Percentiles rank a stretch among this genome's conserved stretches.
These are phyloP conservation scores for Terrapene triunguis DNA, from an alignment of 2,113 vertebrate genomes.

Conservation along the genomic window DNA sequence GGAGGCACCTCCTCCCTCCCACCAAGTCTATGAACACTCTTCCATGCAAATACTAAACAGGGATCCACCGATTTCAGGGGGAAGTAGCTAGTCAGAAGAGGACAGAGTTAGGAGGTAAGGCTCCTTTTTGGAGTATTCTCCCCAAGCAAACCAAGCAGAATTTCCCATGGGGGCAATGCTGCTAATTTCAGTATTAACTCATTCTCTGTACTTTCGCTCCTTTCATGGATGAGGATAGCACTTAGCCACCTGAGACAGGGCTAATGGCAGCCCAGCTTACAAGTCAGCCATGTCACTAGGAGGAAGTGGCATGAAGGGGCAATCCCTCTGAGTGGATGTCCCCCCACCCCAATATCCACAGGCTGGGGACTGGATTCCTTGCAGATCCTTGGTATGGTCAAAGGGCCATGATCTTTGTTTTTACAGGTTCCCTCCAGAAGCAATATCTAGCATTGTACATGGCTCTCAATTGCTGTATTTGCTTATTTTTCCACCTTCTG, in stretches of 20 bases:
- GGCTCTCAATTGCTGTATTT: background rate
- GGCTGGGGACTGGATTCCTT: background rate
- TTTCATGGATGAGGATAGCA: background rate
- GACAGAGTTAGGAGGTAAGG: background rate
- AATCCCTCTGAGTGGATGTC: background rate
- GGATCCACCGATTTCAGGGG: background rate
- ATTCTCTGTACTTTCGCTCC: background rate
- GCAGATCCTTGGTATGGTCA: background rate
- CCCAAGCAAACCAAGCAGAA: background rate
- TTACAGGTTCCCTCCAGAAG: too few relatives aligned
- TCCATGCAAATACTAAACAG: background rate
- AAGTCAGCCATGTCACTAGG: background rate
- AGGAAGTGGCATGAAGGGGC: background rate
- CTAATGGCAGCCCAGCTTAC: background rate
- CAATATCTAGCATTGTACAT: too few relatives aligned
- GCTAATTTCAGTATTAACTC: background rate
- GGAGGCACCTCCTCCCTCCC: background rate
- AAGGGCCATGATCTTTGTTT: too few relatives aligned
- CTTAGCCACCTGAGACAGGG: too few relatives aligned
- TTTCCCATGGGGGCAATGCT: background rate
- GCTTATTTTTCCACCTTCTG: background rate
- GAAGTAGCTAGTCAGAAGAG: background rate
- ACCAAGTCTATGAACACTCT: background rate
- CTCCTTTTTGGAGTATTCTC: background rate
- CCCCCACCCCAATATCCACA: background rate